Conservation (phyloP, 2,888 invertebrate genomes). For the Apoda limacodes region DNA sequence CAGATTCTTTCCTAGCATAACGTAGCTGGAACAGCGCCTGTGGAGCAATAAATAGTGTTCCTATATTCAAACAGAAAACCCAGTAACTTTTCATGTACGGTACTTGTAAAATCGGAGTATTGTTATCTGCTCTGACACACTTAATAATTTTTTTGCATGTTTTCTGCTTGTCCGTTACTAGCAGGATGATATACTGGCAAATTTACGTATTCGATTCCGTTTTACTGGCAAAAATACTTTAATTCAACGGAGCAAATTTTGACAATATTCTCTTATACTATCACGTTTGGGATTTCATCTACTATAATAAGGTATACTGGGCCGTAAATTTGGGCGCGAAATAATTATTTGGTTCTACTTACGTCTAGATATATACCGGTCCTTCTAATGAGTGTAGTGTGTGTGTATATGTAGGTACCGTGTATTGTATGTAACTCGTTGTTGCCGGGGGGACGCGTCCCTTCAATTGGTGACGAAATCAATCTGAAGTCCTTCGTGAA, state of each 20-base stretch:
- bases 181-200: slow-evolving; percentile 10
- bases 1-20: slow-evolving; percentile 19
- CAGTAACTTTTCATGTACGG: slow-evolving; percentile 11
- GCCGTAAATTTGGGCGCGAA: too few relatives aligned
- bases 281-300: slow-evolving; percentile 10
- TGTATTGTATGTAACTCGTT: too few relatives aligned
- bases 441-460: too few relatives aligned
- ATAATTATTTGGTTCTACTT: too few relatives aligned
- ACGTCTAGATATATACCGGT: too few relatives aligned
- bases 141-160: slow-evolving; percentile 20
- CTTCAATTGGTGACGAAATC: too few relatives aligned
- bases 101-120: neutral
- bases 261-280: slow-evolving; percentile 11
- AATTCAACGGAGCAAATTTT: slow-evolving; percentile 12
- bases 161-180: slow-evolving; percentile 8
- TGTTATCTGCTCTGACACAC: slow-evolving; percentile 11
- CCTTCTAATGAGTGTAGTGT: too few relatives aligned
- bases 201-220: slow-evolving; percentile 13
- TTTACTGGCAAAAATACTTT: slow-evolving; percentile 12
- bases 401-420: too few relatives aligned
- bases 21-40: slow-evolving; percentile 17
- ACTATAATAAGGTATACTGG: slow-evolving; percentile 15
- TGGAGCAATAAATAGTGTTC: slow-evolving; percentile 18
- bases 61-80: slow-evolving; percentile 19
- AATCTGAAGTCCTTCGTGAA: too few relatives aligned